Percentiles rank a stretch among this genome's conserved stretches.
phyloP scores from a whole-genome alignment of 2,797 vertebrate genomes.

The Typhlichthys subterraneus region DNA sequence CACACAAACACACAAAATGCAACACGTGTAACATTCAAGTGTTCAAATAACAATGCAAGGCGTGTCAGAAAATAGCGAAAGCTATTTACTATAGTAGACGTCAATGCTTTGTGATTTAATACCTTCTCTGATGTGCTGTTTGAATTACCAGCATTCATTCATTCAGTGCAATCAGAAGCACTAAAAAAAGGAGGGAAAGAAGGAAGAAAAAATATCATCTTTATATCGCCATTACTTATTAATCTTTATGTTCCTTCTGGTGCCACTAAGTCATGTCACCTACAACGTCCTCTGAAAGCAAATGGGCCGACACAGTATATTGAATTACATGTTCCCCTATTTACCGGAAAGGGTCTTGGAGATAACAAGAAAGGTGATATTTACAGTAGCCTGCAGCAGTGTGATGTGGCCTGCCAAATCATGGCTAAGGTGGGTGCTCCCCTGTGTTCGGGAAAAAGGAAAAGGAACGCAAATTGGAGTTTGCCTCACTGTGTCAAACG shows the following conservation, averaged over 20 bases:
- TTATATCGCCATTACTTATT: constrained; percentile 81
- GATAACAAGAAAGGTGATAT: constrained; percentile 85
- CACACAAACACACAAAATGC: background rate
- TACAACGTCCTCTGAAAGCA: constrained; percentile 76
- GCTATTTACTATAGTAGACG: constrained; percentile 12
- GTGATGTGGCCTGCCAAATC: constrained; percentile 58
- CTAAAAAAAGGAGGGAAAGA: constrained; percentile 60
- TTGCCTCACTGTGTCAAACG: background rate
- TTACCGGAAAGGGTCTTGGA: constrained; percentile 81
- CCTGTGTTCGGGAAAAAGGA: constrained; percentile 11
- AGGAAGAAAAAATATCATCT: constrained; percentile 77
- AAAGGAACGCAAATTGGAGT: background rate
- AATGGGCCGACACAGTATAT: constrained; percentile 67
- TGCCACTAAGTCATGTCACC: constrained; percentile 79
- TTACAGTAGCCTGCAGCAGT: constrained; percentile 65
- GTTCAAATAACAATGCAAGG: constrained; percentile 8
- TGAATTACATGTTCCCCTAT: constrained; percentile 76
- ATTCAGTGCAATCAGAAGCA: constrained; percentile 65
- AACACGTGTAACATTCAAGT: constrained; percentile 10
- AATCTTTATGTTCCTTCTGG: constrained; percentile 76
- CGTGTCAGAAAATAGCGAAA: constrained; percentile 4
- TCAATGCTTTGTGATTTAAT: constrained; percentile 34
- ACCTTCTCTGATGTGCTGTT: constrained; percentile 46
- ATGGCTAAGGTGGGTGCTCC: constrained; percentile 56
- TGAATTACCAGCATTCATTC: constrained; percentile 52